Percentiles rank a stretch among this genome's conserved stretches.
These are phyloP conservation scores for Alcedo quadribrachys DNA, from an alignment of 2,797 vertebrate species.

Conservation along the genomic window DNA sequence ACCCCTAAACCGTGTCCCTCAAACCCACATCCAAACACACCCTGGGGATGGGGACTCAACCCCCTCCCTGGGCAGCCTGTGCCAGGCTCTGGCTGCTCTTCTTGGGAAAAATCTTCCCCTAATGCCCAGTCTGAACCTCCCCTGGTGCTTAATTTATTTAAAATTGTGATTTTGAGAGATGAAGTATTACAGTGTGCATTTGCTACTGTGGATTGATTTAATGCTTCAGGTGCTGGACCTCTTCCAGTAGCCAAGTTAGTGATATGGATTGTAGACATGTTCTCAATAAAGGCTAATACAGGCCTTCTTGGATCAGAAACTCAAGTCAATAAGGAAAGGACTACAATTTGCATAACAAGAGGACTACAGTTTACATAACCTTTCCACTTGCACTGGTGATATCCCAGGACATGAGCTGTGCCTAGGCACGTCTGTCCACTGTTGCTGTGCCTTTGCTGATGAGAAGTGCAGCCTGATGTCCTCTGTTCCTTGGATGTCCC, in stretches of 20 bases:
- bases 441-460: neutral
- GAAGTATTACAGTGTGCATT: neutral
- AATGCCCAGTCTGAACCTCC: too few species aligned
- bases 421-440: fast-evolving
- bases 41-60: too few species aligned
- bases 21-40: too few species aligned
- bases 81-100: too few species aligned
- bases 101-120: too few species aligned
- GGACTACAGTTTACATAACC: neutral
- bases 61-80: too few species aligned
- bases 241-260: neutral
- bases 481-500: neutral
- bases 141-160: neutral
- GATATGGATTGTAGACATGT: neutral
- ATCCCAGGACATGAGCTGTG: neutral
- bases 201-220: neutral
- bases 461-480: neutral
- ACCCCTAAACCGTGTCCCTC: too few species aligned
- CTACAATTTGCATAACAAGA: neutral
- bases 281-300: neutral
- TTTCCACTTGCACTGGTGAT: neutral
- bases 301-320: neutral
- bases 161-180: neutral
- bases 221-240: neutral
- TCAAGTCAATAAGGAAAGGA: neutral